Evolutionary conservation across 2,113 vertebrate genomes (phyloP).

Genomic region (Phycodurus eques): DNA sequence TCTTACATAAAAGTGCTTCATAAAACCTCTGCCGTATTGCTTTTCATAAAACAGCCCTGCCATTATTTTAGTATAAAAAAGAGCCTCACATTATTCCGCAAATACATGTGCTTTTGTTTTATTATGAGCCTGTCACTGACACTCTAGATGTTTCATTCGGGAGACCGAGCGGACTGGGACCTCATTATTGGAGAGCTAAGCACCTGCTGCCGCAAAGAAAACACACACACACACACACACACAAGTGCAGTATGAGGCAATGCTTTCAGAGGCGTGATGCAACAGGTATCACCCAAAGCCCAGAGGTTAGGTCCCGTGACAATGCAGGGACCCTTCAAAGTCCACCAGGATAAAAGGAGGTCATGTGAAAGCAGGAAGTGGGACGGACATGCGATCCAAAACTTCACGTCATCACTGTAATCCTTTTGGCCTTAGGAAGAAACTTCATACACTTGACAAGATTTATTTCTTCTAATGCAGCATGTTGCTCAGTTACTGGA

Average conservation of each 20-base stretch:
- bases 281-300: slow-evolving; percentile 29
- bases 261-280: slow-evolving; percentile 29
- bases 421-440: slow-evolving; percentile 12
- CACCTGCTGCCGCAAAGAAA: slow-evolving; percentile 56
- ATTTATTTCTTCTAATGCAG: slow-evolving; percentile 15
- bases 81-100: neutral
- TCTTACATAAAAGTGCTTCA: neutral
- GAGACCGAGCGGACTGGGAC: slow-evolving; percentile 55
- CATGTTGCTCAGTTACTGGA: slow-evolving; percentile 36
- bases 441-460: too few relatives aligned
- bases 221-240: slow-evolving; percentile 22
- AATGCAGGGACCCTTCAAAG: slow-evolving; percentile 4
- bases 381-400: slow-evolving; percentile 26
- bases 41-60: neutral
- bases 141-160: slow-evolving; percentile 30
- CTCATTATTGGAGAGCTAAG: slow-evolving; percentile 57
- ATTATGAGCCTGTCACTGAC: slow-evolving; percentile 20
- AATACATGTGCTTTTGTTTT: slow-evolving; percentile 4
- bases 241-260: slow-evolving; percentile 7
- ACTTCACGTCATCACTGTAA: slow-evolving; percentile 24
- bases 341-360: slow-evolving; percentile 26
- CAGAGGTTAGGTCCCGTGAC: neutral
- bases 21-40: neutral
- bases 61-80: neutral
- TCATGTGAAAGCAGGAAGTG: slow-evolving; percentile 6